Base-by-base conservation (phyloP, 2,797 vertebrate genomes). In the Muscicapa comitata region DNA sequence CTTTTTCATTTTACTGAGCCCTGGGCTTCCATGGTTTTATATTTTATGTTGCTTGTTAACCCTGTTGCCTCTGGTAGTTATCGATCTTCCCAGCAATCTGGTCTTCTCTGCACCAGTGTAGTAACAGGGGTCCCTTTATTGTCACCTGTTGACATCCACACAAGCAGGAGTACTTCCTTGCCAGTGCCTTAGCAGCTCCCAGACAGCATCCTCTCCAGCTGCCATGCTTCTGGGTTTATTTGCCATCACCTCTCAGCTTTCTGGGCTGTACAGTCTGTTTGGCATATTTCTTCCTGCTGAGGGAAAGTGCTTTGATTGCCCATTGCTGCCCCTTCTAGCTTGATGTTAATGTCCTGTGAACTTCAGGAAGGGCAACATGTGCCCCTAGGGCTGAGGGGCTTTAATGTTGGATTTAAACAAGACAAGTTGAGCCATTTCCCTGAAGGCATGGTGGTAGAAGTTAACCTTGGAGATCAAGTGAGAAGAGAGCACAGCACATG, bases 291-390 rank as follows among this genome's bases (percentile, higher is more conserved):
- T 38, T 91, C 2, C 16, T 40, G 23, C 19, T 12, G 59, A 63
- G 67, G 18, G 33, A 24, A 48, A 11, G 26, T 38, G 31, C 23
- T 81, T 77, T 78, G 23, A 13, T 78, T 71, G 24, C 38, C n/a
- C 15, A 13, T 48, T 33, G 9, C 26, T 72, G 50, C 23, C 25
- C 18, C 29, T 86, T 90, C 16, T 48, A 45, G 20, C 13, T 43
- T 37, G 28, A 33, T 66, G 33, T 13, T 87, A 28, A 14, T 23
- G 48, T 7, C 2, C 10, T 86, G 4, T 25, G 43, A n/a, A 40
- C 10, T 24, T 86, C 21, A 62, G 40, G 25, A 48, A 53, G 13
- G 13, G 19, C 1, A 4, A 17, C 1, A 2, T 1, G 1, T 63
- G 17, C 17, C 6, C 11, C 25, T 58, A 12, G 14, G n/a, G 10